Base-by-base conservation (phyloP, 2,113 vertebrate species). In the Mesembrinibis cayennensis region DNA sequence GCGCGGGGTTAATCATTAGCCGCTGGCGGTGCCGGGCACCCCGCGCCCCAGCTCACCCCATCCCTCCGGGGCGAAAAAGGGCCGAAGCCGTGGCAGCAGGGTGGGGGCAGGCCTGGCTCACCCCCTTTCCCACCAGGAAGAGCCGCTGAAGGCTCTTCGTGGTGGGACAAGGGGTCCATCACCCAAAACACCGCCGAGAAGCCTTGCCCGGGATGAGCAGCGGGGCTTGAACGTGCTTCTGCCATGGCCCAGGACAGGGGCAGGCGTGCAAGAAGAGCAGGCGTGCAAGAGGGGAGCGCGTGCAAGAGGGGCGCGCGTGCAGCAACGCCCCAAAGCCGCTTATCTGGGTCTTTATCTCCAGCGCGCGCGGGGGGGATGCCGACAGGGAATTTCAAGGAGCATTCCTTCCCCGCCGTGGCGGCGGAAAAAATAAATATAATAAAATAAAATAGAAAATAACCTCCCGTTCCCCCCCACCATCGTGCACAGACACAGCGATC, bases 1-100 rank as follows among this genome's bases (percentile, higher is more conserved):
- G 90, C 42, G 32, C 17, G 3, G 62, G 42, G 86, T 97, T 97
- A 97, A 97, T 97, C 81, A 96, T 97, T 97, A 97, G 30, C 95
- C 11, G 0, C 7, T 1, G 7, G 42, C 6, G 1, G 13, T 4
- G 26, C 17, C 1, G 30, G 47, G 66, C 90, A 91, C 87, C 93
- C 87, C 40, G 2, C 6, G 1, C 67, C 95, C 79, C 79, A 78
- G 61, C 47, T 80, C 22, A 0, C 81, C 87, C 74, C 27, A 2
- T 10, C 58, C 16, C 38, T 25, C 17, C 2, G 1, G 6, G 40
- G 5, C 4, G 3, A 36, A 49, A 80, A 53, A 23, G 25, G 53
- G 11, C 26, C 1, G 2, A n/a, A 27, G 30, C 4, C 8, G 0
- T 0, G 0, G 71, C 47, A 17, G 38, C 4, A 5, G 45, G 73